Percentiles rank a stretch among this genome's conserved stretches.
phyloP scores from a whole-genome alignment of 1,140 invertebrate species.

The Leguminivora glycinivorella region DNA sequence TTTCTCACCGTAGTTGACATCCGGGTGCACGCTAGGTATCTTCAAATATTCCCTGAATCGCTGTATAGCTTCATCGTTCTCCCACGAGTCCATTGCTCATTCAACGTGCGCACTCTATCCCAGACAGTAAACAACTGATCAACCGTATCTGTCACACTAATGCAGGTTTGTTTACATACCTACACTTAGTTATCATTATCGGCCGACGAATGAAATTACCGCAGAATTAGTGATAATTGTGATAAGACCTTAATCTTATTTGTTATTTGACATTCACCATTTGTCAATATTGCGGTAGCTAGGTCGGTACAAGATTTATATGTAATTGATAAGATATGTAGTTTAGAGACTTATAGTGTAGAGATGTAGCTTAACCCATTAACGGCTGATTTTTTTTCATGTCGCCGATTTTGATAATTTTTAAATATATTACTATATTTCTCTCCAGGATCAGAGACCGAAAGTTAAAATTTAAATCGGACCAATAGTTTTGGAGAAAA shows the following conservation, averaged over 20 bases:
- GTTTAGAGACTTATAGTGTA: no score
- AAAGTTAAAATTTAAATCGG: no score
- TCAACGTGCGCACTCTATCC: slow-evolving; percentile 1
- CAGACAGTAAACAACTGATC: not conserved
- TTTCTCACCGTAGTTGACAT: slow-evolving; percentile 87
- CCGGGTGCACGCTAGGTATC: slow-evolving; percentile 89
- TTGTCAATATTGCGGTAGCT: no score
- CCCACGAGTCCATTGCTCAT: slow-evolving; percentile 38
- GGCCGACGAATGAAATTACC: not conserved
- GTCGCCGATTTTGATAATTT: no score
- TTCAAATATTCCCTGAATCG: slow-evolving; percentile 88
- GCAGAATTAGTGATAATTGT: not conserved
- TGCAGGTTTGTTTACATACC: not conserved
- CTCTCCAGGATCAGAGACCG: no score
- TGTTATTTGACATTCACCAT: not conserved
- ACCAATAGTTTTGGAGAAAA: no score
- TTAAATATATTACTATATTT: no score
- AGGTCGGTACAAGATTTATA: no score
- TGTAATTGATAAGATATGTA: no score
- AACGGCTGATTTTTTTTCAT: no score
- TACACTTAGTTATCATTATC: slow-evolving; percentile 27
- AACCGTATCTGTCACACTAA: not conserved
- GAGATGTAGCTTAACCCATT: no score
- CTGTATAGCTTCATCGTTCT: slow-evolving; percentile 82
- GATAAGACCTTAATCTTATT: not conserved